Base-by-base conservation (phyloP, 2,113 vertebrate species). In the Neolamprologus sp. region DNA sequence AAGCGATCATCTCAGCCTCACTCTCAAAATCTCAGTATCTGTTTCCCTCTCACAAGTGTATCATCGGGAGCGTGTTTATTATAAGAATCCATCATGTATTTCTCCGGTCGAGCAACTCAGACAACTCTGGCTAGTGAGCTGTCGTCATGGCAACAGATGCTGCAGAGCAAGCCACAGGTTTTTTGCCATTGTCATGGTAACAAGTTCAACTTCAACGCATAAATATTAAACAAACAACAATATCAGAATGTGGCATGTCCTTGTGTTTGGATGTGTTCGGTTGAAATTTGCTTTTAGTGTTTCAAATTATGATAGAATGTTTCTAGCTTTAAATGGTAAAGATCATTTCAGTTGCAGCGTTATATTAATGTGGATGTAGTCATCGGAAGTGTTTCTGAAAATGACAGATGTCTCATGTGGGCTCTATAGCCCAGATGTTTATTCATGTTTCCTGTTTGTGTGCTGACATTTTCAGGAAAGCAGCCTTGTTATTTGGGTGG, bases 401-500 rank as follows among this genome's bases (percentile, higher is more conserved):
- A 51, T 19, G 7, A 82, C 16, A 45, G 6, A 2, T 33, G 26
- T 16, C n/a, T 45, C 26, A 60, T 85, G 28, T 71, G 23, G 47
- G 54, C 71, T 55, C 28, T 12, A 42, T 14, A 85, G 47, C 4
- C 7, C 55, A 73, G 51, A 47, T 16, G 8, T 82, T 83, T 87
- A 30, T 30, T 51, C 30, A 30, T 51, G 78, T 73, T 57, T 14
- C 17, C 6, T 82, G 10, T 83, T 82, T 87, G 45, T 94, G 49
- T 91, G 33, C 83, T 65, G 75, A 14, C 49, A 5, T 92, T 87
- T 92, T 83, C 95, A 99, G 99, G 96, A 99, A 99, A 97, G 95
- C 96, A 92, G 96, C 97, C 87, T 96, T 99, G 83, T 97, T 99
- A 94, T 97, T 98, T 93, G 99, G 98, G 91, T 99, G 99, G 99